A percentile compares a stretch with the other conserved stretches of the same genome.
Evolutionary conservation across 2,888 invertebrate species (phyloP).

Genomic region (Heliconius ismenius): DNA sequence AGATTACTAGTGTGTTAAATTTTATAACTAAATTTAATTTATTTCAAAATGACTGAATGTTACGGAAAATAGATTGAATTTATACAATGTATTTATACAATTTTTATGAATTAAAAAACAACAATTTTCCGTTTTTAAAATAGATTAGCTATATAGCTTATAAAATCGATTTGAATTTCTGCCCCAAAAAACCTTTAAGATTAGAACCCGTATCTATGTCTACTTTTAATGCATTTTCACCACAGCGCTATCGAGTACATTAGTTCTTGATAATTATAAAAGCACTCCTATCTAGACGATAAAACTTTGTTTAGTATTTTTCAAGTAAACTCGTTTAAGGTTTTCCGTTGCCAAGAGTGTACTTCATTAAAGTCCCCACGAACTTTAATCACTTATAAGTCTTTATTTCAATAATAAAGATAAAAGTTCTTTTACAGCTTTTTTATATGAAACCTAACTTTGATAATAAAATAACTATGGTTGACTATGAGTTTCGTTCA

Average conservation of each 20-base stretch:
- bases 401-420: conserved; percentile 36
- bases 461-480: conserved; percentile 1
- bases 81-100: too few species aligned
- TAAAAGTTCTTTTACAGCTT: conserved; percentile 24
- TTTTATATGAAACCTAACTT: not conserved
- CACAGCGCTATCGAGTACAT: not conserved
- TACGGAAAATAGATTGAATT: too few species aligned
- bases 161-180: too few species aligned
- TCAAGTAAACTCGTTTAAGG: conserved; percentile 25
- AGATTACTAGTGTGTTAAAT: too few species aligned
- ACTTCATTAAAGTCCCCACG: conserved; percentile 36
- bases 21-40: too few species aligned
- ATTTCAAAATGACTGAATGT: too few species aligned
- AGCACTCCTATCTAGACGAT: conserved; percentile 8
- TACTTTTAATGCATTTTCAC: not conserved
- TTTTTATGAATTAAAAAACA: too few species aligned
- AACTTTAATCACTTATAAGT: conserved; percentile 40
- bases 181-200: not conserved
- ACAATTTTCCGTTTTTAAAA: too few species aligned
- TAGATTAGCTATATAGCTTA: too few species aligned
- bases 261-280: conserved; percentile 1
- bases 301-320: conserved; percentile 21
- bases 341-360: conserved; percentile 23
- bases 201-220: not conserved
- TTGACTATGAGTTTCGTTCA: not conserved